These are phyloP conservation scores for Oreonectes daqikongensis DNA, from an alignment of 2,797 vertebrate genomes.

Conservation along the genomic window DNA sequence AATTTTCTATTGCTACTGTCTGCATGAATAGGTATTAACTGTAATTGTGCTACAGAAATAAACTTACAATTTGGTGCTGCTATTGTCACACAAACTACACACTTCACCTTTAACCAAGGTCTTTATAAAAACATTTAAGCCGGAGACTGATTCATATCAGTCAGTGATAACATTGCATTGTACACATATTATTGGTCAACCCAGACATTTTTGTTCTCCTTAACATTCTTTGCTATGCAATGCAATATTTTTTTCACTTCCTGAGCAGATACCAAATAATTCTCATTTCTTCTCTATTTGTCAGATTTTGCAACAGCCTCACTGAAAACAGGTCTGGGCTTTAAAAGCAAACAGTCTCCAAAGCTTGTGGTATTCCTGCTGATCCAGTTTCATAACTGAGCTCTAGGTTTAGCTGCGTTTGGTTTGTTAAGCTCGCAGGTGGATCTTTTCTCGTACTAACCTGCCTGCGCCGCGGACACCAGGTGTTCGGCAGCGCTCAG, in stretches of 20 bases:
- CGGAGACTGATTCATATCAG: not conserved
- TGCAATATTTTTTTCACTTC: conserved; percentile 5
- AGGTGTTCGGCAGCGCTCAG: conserved; percentile 80
- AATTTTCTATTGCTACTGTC: too few species aligned
- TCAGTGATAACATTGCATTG: not conserved
- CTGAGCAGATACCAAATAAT: not conserved
- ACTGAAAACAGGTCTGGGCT: not conserved
- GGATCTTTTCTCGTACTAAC: conserved; percentile 68
- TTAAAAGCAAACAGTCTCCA: not conserved
- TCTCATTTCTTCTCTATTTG: not conserved
- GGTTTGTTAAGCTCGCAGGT: conserved; percentile 5
- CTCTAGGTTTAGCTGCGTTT: conserved; percentile 4
- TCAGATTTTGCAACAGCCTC: not conserved
- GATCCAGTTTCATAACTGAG: conserved; percentile 1
- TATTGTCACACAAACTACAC: not conserved
- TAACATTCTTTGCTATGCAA: not conserved
- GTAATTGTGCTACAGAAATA: not conserved
- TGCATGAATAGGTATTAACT: too few species aligned
- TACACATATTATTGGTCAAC: not conserved
- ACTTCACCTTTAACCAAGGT: conserved; percentile 8
- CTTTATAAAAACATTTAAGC: not conserved
- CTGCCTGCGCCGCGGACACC: conserved; percentile 83
- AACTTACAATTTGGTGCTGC: not conserved
- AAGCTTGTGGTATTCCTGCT: not conserved
- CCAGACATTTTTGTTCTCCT: not conserved